phyloP scores from a whole-genome alignment of 2,113 vertebrate genomes.

The Embiotoca jacksoni region DNA sequence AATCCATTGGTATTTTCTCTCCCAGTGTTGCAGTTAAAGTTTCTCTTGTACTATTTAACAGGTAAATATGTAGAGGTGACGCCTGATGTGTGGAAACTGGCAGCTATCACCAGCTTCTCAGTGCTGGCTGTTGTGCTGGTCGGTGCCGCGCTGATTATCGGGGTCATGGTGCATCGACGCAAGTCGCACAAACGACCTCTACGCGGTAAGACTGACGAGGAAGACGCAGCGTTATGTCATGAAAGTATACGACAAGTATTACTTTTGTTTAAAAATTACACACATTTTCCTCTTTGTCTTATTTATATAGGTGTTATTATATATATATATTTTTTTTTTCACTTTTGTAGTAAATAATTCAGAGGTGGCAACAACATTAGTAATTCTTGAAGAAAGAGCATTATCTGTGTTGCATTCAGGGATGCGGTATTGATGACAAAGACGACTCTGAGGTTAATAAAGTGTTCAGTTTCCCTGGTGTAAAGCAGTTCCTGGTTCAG shows the following conservation, averaged over 20 bases:
- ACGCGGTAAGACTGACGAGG: conserved; percentile 76
- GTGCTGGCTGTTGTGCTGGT: conserved; percentile 83
- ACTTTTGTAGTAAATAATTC: neutral
- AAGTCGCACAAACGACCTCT: conserved; percentile 80
- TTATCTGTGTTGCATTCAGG: neutral
- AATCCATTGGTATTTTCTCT: neutral
- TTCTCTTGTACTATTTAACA: neutral
- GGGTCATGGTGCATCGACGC: conserved; percentile 83
- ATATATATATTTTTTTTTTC: too few species aligned
- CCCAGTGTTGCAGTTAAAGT: neutral
- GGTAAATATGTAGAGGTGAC: conserved; percentile 68
- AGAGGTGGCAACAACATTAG: neutral
- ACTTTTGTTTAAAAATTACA: neutral
- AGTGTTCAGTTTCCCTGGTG: conserved; percentile 23
- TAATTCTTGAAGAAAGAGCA: neutral
- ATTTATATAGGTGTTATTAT: too few species aligned
- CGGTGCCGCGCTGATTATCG: conserved; percentile 80
- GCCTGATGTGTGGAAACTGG: conserved; percentile 81
- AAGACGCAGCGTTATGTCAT: neutral
- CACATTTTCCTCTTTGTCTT: too few species aligned
- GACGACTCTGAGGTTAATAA: neutral
- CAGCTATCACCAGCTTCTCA: conserved; percentile 86
- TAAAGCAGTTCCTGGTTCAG: conserved; percentile 24
- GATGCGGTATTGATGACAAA: neutral
- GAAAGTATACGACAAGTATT: neutral